Percentiles rank a stretch among this genome's conserved stretches.
Conservation (phyloP, 1,140 invertebrate genomes). For the Acyrthosiphon pisum region DNA sequence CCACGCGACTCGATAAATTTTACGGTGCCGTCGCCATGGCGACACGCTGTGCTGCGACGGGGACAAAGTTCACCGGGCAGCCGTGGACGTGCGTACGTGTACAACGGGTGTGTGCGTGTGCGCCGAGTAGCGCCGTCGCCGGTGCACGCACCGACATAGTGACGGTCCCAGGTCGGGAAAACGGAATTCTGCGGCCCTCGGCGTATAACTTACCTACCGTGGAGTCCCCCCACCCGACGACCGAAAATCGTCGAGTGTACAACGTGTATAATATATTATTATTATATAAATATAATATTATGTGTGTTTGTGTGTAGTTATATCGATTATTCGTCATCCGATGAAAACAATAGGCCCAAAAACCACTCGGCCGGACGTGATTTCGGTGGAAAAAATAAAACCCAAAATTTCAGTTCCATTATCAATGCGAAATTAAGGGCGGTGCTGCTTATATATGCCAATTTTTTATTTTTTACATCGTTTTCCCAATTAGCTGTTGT, state of each 20-base stretch:
- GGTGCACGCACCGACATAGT: not conserved
- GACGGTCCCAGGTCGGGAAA: not conserved
- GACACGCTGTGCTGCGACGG: conserved; percentile 11
- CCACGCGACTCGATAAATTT: conserved; percentile 20
- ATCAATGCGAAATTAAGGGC: not conserved
- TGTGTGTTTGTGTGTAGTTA: not conserved
- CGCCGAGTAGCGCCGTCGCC: not conserved
- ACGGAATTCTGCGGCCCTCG: not conserved
- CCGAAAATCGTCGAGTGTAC: not conserved
- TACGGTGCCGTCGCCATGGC: conserved; percentile 36
- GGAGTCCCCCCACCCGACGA: not conserved
- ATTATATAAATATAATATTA: too few relatives aligned
- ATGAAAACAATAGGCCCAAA: not conserved
- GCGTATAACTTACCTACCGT: not conserved
- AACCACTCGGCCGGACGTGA: not conserved
- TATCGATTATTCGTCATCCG: conserved; percentile 31
- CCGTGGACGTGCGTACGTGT: not conserved
- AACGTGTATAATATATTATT: not conserved
- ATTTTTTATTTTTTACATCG: not conserved
- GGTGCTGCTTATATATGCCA: not conserved
- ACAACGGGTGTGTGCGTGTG: not conserved
- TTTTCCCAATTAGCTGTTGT: not conserved
- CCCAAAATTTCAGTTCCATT: not conserved
- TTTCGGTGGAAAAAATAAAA: not conserved
- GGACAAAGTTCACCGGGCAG: conserved; percentile 44